Base-by-base conservation (phyloP, 2,797 vertebrate species). In the Cyclopterus lumpus region DNA sequence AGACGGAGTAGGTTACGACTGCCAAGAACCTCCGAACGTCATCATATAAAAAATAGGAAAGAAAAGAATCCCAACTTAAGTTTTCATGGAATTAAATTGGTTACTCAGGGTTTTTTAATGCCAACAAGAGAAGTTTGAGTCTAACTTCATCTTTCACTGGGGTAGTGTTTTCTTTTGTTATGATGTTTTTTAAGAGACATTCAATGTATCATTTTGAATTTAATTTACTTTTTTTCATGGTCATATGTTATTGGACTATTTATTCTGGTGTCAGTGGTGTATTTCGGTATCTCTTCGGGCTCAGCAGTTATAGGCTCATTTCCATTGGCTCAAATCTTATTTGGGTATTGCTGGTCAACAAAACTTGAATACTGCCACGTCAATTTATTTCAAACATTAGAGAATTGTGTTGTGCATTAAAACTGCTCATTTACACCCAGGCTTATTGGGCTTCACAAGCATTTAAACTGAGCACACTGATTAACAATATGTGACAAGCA, bases 61-160 rank as follows among this genome's bases (percentile, higher is more conserved):
- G 66, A 54, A 86, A 85, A 36, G 30, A 63, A 67, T 86, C 84
- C 80, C 84, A 81, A 77, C 67, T 86, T 87, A 59, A 88, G 80
- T 86, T 87, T 83, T 84, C 71, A 85, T 77, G 40, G 63, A 89
- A 75, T 84, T 81, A 87, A 90, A 93, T 94, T 88, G 91, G 88
- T 94, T 93, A 94, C 95, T 96, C 95, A 95, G 95, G 94, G 92
- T 94, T 94, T 94, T 95, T 92, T 93, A 88, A 95, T 91, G 87
- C 90, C 91, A 93, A 90, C 91, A 90, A 83, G 79, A 84, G 44
- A 90, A 80, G 48, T 89, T 78, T 80, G 83, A 90, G 85, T 88
- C 88, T 78, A 83, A 88, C 81, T 79, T 87, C 82, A 86, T 77
- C 80, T 80, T 85, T 91, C 88, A 87, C 89, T 90, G 85, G 90